Conservation (phyloP, 1,140 invertebrate genomes). For the Drosophila melanogaster region DNA sequence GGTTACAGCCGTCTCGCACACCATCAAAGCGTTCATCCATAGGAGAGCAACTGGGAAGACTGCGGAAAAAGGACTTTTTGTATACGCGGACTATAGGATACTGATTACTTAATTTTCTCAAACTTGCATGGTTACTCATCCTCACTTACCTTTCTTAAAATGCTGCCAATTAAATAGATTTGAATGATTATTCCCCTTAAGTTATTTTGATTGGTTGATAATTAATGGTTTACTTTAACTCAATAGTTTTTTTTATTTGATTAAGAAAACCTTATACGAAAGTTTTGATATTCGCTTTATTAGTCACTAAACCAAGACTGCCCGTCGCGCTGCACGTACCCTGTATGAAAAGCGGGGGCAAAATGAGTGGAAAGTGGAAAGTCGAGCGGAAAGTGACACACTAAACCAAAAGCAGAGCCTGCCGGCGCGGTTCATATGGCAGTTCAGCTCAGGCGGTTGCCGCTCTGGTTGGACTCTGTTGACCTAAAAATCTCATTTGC, state of each 20-base stretch:
- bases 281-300: background rate
- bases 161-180: no score
- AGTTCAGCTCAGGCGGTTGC: constrained; percentile 35
- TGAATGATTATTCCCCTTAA: no score
- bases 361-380: constrained; percentile 53
- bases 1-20: constrained; percentile 59
- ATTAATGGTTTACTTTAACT: no score
- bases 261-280: background rate
- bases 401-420: constrained; percentile 45
- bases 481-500: constrained; percentile 83
- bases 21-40: constrained; percentile 52
- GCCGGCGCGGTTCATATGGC: constrained; percentile 43
- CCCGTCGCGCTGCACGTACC: background rate
- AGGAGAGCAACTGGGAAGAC: constrained; percentile 36
- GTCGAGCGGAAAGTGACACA: constrained; percentile 66
- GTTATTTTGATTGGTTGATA: no score
- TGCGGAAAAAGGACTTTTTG: constrained; percentile 23
- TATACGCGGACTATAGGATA: background rate
- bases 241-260: no score
- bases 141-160: no score
- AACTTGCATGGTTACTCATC: no score
- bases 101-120: background rate
- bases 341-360: constrained; percentile 14
- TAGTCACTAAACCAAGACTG: background rate
- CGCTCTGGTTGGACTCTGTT: constrained; percentile 71